These are phyloP conservation scores for Melanotaenia parkinsoni DNA, from an alignment of 2,797 vertebrate species.

Conservation along the genomic window DNA sequence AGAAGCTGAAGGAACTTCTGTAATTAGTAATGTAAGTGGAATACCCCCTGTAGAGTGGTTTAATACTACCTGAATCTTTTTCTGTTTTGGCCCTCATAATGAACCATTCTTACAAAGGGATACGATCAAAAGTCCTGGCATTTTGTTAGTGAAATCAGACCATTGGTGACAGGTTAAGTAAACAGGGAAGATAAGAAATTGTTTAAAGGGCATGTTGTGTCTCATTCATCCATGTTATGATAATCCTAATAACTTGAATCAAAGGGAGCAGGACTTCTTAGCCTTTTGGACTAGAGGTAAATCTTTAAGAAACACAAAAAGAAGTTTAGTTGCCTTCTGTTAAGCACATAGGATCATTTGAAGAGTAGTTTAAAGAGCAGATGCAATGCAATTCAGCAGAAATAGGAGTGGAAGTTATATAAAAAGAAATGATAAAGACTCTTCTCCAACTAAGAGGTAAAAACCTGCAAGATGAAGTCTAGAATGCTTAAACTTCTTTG, in stretches of 20 bases:
- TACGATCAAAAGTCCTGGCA: background rate
- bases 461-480: slow-evolving; percentile 6
- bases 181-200: background rate
- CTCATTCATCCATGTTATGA: too few relatives aligned
- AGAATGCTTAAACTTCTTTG: slow-evolving; percentile 19
- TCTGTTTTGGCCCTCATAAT: background rate
- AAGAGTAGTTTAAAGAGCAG: background rate
- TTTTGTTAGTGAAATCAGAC: background rate
- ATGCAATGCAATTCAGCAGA: background rate
- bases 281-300: too few relatives aligned
- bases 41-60: background rate
- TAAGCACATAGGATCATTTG: background rate
- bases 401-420: background rate
- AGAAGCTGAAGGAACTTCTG: too few relatives aligned
- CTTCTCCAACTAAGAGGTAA: background rate
- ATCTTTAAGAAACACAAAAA: background rate
- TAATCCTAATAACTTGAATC: too few relatives aligned
- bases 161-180: background rate
- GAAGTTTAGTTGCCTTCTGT: background rate
- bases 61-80: background rate
- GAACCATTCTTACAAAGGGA: background rate
- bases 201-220: too few relatives aligned
- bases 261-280: too few relatives aligned
- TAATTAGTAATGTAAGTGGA: too few relatives aligned
- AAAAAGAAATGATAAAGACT: background rate